phyloP scores from a whole-genome alignment of 2,888 invertebrate genomes.

The Melanargia galathea region DNA sequence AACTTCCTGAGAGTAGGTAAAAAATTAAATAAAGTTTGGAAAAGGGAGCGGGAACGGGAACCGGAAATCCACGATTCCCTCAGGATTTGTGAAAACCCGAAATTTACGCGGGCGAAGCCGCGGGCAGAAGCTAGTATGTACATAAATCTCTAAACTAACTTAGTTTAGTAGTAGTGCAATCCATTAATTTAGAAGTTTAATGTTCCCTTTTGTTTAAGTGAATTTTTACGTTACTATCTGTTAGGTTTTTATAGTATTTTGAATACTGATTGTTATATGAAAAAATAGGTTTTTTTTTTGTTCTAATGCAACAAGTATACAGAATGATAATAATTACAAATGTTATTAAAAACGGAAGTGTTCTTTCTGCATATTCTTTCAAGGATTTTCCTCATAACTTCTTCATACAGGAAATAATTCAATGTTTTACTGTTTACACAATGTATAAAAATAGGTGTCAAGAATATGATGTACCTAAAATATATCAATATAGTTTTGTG shows the following conservation, averaged over 20 bases:
- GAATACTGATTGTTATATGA: neutral
- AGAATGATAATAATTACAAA: neutral
- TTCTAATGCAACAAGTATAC: neutral
- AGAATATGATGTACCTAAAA: neutral
- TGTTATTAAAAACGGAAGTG: constrained; percentile 1
- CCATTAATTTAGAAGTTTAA: too few species aligned
- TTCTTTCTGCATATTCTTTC: neutral
- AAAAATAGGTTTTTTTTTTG: neutral
- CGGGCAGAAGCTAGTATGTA: too few species aligned
- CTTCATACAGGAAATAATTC: neutral
- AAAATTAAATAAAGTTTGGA: too few species aligned
- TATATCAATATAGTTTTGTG: neutral
- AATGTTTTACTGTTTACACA: neutral
- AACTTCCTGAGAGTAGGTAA: too few species aligned
- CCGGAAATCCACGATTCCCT: too few species aligned
- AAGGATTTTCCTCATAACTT: constrained; percentile 1
- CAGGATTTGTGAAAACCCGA: too few species aligned
- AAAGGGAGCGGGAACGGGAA: too few species aligned
- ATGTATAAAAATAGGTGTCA: neutral
- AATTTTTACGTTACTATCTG: neutral
- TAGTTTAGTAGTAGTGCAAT: too few species aligned
- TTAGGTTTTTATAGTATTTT: neutral
- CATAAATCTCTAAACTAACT: too few species aligned
- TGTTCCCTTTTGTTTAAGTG: too few species aligned
- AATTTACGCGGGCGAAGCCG: too few species aligned